phyloP scores from a whole-genome alignment of 2,113 vertebrate species.

The Orcinus orca region DNA sequence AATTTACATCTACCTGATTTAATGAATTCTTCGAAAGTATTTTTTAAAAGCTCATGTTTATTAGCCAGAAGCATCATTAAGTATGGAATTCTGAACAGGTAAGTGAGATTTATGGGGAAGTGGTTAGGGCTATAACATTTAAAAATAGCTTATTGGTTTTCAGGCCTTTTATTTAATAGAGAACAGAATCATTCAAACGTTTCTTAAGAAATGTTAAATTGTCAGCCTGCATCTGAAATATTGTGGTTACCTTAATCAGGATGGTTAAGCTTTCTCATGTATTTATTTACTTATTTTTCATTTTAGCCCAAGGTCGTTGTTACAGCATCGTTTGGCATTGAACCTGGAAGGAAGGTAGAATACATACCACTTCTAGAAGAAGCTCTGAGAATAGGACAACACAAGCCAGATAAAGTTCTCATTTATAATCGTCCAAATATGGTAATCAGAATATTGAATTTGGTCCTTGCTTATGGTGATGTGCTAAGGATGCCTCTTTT shows the following conservation, averaged over 20 bases:
- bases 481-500: neutral
- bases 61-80: neutral
- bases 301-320: constrained; percentile 93
- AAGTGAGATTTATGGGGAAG: neutral
- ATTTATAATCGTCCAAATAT: constrained; percentile 92
- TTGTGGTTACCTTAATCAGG: neutral
- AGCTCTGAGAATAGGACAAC: constrained; percentile 88
- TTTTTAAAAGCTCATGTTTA: neutral
- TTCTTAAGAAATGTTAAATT: neutral
- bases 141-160: neutral
- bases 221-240: neutral
- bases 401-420: constrained; percentile 91
- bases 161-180: neutral
- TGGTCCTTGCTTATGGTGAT: neutral
- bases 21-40: neutral
- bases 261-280: neutral
- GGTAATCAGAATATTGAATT: constrained; percentile 82
- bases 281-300: neutral
- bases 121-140: neutral
- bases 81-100: neutral
- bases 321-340: constrained; percentile 95
- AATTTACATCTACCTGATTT: neutral
- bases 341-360: constrained; percentile 91
- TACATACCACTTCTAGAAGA: constrained; percentile 93
- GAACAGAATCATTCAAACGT: neutral